Percentiles rank a stretch among this genome's conserved stretches.
phyloP scores from a whole-genome alignment of 2,113 vertebrate genomes.

The Sminthopsis crassicaudata region DNA sequence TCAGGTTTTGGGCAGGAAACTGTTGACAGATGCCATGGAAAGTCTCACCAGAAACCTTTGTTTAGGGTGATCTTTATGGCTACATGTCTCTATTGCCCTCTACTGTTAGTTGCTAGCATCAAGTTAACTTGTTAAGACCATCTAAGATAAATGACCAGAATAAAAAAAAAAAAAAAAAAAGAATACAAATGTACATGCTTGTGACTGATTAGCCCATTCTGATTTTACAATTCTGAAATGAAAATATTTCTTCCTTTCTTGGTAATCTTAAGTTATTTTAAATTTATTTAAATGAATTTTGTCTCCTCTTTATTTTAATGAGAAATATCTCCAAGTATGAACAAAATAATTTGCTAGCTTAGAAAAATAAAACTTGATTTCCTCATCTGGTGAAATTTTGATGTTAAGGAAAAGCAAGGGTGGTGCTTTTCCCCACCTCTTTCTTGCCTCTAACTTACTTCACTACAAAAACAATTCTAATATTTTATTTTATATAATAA shows the following conservation, averaged over 20 bases:
- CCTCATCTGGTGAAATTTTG: background rate
- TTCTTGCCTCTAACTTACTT: background rate
- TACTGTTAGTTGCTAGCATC: slow-evolving; percentile 52
- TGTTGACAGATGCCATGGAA: slow-evolving; percentile 9
- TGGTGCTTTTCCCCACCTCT: background rate
- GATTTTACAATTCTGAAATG: background rate
- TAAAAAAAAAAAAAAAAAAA: too few relatives aligned
- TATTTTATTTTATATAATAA: background rate
- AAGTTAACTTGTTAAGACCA: background rate
- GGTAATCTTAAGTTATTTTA: background rate
- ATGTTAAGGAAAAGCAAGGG: background rate
- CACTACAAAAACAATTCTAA: background rate
- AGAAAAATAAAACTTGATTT: background rate
- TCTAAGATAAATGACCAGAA: background rate
- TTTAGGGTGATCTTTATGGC: background rate
- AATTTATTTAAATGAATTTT: background rate
- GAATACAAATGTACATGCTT: background rate
- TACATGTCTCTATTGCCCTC: slow-evolving; percentile 50
- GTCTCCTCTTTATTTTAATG: background rate
- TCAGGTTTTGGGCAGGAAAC: background rate
- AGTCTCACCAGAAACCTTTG: background rate
- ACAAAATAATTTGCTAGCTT: background rate
- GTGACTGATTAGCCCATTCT: too few relatives aligned
- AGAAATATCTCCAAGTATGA: background rate
- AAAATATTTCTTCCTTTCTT: background rate